Base-by-base conservation (phyloP, 35 echinoderm and acorn worm species). In the Antedon bifida region DNA sequence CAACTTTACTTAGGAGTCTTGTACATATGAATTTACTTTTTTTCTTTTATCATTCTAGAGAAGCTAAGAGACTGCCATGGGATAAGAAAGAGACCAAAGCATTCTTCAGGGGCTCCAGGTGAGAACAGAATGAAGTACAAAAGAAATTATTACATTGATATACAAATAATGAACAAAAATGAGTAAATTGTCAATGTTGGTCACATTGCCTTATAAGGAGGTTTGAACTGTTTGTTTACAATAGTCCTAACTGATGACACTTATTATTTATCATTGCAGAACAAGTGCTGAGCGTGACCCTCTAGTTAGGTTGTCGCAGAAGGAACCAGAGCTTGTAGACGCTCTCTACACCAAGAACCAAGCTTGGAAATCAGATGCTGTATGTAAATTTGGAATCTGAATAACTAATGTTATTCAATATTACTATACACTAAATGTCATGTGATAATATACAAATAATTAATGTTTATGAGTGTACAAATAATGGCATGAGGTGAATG, bases 281-380 rank as follows among this genome's bases (percentile, higher is more conserved):
- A 99, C 95, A 0, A 99, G 85, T 82, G 85, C 90, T 26, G 90
- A 99, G 75, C 39, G 95, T 46, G 95, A 99, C 46, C 95, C 95
- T 17, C 73, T 99, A 30, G 35, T 99, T 31, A 56, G 80, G 5
- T 64, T 99, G n/a, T 99, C 90, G 16, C 77, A 83, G 77, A 85
- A 89, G 30, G 83, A 99, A 14, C 88, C 90, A 36, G 90, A 99
- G 10, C 83, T 99, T 30, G 95, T 97, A 19, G 91, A 99, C 86
- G 95, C 95, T 32, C 88, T 78, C 32, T 99, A 99, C 44, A 99
- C 95, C 64, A 92, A 99, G 73, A 99, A 99, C 45, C 95, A 99
- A 42, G 95, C 95, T 3, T 99, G 95, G 95, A 99, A 90, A 78
- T 99, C 95, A 36, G 95, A 99, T 90, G 90, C 93, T 74, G 93